phyloP scores from a whole-genome alignment of 2,113 vertebrate species.

The Elgaria multicarinata region DNA sequence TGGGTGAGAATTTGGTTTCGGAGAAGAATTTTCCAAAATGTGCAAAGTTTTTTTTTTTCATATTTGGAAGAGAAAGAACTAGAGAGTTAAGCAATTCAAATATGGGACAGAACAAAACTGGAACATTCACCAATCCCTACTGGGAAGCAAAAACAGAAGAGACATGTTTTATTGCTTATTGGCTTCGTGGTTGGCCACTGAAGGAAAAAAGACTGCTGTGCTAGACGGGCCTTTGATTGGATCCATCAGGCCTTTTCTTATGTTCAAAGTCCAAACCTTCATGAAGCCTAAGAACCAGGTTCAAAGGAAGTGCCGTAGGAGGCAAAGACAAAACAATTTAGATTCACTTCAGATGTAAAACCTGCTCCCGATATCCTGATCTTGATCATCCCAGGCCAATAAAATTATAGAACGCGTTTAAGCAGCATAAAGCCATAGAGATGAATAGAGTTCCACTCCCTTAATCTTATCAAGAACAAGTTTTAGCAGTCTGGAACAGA shows the following conservation, averaged over 20 bases:
- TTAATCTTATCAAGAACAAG: slow-evolving; percentile 63
- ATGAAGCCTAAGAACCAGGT: slow-evolving; percentile 40
- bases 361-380: slow-evolving; percentile 61
- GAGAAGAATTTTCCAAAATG: no score
- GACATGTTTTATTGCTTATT: not conserved
- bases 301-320: slow-evolving; percentile 49
- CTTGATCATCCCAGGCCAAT: slow-evolving; percentile 65
- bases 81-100: no score
- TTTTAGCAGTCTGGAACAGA: slow-evolving; percentile 58
- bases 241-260: not conserved
- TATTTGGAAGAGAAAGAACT: no score
- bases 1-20: no score
- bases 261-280: slow-evolving; percentile 32
- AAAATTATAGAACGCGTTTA: slow-evolving; percentile 65
- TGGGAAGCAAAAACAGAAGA: no score
- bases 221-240: not conserved
- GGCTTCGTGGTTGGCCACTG: not conserved
- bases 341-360: slow-evolving; percentile 55
- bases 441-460: slow-evolving; percentile 67
- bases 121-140: no score
- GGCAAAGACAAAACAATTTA: slow-evolving; percentile 20
- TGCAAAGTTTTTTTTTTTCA: no score
- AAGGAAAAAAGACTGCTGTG: not conserved
- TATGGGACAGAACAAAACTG: no score
- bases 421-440: slow-evolving; percentile 66